These are phyloP conservation scores for Mylabris sibirica DNA, from an alignment of 2,888 invertebrate genomes.

Conservation along the genomic window DNA sequence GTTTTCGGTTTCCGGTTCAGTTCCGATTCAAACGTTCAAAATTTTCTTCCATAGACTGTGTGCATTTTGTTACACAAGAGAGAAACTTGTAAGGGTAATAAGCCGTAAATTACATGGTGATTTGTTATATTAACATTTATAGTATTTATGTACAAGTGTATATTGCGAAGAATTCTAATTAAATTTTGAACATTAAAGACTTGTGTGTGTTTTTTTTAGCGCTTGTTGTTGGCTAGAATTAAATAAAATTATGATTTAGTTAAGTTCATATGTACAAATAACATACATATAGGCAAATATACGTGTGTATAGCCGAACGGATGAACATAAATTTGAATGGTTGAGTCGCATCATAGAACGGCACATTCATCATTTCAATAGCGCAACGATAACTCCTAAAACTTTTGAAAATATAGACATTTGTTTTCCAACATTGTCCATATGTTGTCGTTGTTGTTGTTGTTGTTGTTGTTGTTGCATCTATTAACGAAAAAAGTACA, in stretches of 20 bases:
- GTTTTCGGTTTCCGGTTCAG: no score
- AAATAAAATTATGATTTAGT: conserved; percentile 3
- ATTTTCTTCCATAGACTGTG: no score
- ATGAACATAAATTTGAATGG: conserved; percentile 57
- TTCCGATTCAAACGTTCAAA: no score
- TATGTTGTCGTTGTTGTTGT: conserved; percentile 17
- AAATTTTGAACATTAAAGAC: neutral
- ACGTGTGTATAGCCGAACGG: conserved; percentile 40
- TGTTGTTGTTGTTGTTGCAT: conserved; percentile 14
- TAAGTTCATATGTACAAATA: neutral
- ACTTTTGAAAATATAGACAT: conserved; percentile 38
- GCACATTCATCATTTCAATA: conserved; percentile 55
- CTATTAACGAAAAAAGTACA: conserved; percentile 17
- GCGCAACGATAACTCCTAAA: conserved; percentile 47
- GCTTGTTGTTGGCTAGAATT: neutral
- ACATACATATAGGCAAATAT: neutral
- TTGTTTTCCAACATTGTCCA: conserved; percentile 20
- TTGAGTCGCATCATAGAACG: conserved; percentile 54
- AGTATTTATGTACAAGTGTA: no score
- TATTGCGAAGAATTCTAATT: neutral
- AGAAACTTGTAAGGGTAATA: no score
- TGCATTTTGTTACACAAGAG: no score
- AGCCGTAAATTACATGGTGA: no score
- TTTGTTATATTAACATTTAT: no score
- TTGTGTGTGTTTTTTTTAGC: no score